Evolutionary conservation across 2,888 invertebrate species (phyloP), one percentile per base, ranked within the genome.

Genomic region (Thyatira batis): DNA sequence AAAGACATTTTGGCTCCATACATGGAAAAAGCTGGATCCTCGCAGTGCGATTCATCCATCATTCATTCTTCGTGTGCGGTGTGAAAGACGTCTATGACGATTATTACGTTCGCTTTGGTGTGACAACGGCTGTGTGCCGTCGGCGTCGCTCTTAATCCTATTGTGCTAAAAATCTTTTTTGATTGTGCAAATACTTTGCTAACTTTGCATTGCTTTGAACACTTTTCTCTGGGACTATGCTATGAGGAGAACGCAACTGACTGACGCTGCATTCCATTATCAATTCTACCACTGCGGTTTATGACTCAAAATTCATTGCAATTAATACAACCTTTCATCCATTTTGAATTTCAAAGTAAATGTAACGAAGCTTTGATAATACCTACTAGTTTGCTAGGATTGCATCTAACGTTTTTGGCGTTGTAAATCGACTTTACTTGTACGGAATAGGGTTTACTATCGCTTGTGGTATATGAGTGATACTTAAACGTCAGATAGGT

Each of bases 51-150:
- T 89, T 86, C 88, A 89, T 89, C 85, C 87, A 89, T 89, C 89
- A 87, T 87, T 88, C 85, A 87, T 84, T 81, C 81, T 80, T 69
- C 81, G 73, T 66, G 60, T 80, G 74, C 72, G 77, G 78, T 82
- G 80, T 90, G 87, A 88, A 89, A 88, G 88, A 87, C 80, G 83
- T 73, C 79, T 84, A 76, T 85, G 83, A 85, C 80, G 84, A 86
- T 87, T 89, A 82, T 88, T 81, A 83, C 82, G 77, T 78, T 70
- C 75, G 76, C 73, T 79, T 75, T 77, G 62, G 73, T 78, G 73
- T 70, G 67, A 78, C 76, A 78, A 62, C 60, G 55, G 51, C 54
- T 57, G 58, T 60, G 52, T 75, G 66, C 72, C 39, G 57, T 55
- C 63, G 48, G 57, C 55, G 59, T 62, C 67, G 55, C 74, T 73